phyloP scores from a whole-genome alignment of 2,113 vertebrate genomes.

The Cyprinus carpio region DNA sequence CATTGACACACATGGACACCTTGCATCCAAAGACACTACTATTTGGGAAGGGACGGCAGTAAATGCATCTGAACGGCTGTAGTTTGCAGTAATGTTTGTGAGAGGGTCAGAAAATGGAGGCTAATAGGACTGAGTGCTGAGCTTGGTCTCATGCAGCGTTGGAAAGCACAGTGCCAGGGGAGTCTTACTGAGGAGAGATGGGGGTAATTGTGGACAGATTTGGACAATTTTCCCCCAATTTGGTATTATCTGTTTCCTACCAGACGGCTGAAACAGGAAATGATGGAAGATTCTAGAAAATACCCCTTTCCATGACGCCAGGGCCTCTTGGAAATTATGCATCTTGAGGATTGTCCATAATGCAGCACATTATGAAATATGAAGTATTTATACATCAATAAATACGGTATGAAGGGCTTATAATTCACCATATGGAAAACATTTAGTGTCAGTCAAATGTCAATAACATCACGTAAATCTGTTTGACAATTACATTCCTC shows the following conservation, averaged over 20 bases:
- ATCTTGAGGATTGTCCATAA: neutral
- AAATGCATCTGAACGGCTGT: conserved; percentile 44
- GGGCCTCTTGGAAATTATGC: neutral
- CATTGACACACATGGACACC: neutral
- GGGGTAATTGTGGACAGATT: conserved; percentile 55
- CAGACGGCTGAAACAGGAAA: conserved; percentile 39
- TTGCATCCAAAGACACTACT: neutral
- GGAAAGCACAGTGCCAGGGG: conserved; percentile 40
- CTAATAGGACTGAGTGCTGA: conserved; percentile 58
- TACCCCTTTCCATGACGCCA: neutral
- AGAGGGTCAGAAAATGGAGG: conserved; percentile 55
- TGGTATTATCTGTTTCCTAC: conserved; percentile 48
- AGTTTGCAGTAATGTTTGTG: conserved; percentile 53
- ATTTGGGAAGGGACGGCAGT: conserved; percentile 35
- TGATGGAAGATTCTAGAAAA: conserved; percentile 23
- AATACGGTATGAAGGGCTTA: neutral
- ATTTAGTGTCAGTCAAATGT: neutral
- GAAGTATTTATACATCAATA: neutral
- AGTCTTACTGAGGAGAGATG: conserved; percentile 49
- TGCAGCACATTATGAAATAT: neutral
- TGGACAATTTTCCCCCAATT: conserved; percentile 48
- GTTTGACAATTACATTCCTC: neutral
- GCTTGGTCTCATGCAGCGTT: conserved; percentile 54
- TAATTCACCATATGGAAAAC: neutral
- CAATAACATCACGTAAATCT: neutral